Percentiles rank a stretch among this genome's conserved stretches.
Conservation (phyloP, 2,888 invertebrate genomes). For the Lypha dubia region DNA sequence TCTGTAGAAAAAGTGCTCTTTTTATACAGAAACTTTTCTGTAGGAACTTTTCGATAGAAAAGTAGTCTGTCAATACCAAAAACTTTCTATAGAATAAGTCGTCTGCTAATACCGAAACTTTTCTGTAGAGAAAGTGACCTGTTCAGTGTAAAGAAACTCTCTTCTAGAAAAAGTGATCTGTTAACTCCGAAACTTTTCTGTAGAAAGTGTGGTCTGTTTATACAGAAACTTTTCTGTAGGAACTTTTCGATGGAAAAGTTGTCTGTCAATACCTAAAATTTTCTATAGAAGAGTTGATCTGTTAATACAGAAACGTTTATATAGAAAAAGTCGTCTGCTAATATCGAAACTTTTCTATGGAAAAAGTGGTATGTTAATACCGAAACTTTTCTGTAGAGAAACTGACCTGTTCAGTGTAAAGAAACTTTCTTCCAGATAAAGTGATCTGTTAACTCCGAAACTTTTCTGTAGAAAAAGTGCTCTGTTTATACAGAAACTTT, state of each 20-base stretch:
- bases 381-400: neutral
- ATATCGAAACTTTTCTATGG: neutral
- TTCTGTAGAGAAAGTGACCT: neutral
- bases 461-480: neutral
- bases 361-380: neutral
- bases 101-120: neutral
- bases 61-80: neutral
- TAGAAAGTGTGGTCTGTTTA: neutral
- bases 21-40: slow-evolving; percentile 1
- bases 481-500: neutral
- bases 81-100: slow-evolving; percentile 5
- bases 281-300: slow-evolving; percentile 1
- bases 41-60: slow-evolving; percentile 4
- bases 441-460: neutral
- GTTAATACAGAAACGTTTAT: neutral
- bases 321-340: neutral
- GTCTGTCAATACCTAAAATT: neutral
- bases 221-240: neutral
- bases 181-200: neutral
- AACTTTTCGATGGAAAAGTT: slow-evolving; percentile 4
- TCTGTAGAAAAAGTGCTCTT: neutral
- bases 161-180: neutral
- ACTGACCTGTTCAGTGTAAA: neutral
- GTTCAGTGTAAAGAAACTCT: neutral
- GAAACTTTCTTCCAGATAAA: neutral